A percentile compares a stretch with the other conserved stretches of the same genome.
These are phyloP conservation scores for Tinea pellionella DNA, from an alignment of 2,888 invertebrate species.

Conservation along the genomic window DNA sequence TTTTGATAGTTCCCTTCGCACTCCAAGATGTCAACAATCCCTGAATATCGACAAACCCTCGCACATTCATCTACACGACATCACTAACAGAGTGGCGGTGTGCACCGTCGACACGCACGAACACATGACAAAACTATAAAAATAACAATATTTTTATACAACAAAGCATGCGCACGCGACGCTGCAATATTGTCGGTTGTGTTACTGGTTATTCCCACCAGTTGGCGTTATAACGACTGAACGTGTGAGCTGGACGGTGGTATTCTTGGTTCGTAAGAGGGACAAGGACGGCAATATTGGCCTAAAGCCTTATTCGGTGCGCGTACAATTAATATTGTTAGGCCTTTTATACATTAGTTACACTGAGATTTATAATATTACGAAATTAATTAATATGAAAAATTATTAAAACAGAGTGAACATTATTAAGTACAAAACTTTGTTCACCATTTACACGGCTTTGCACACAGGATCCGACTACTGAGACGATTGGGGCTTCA, in stretches of 20 bases:
- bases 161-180: slow-evolving; percentile 50
- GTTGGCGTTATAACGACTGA: slow-evolving; percentile 32
- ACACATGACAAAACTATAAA: slow-evolving; percentile 24
- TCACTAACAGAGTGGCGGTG: too few species aligned
- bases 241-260: slow-evolving; percentile 7
- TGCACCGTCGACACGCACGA: slow-evolving; percentile 21
- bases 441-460: too few species aligned
- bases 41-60: slow-evolving; percentile 52
- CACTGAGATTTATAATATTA: too few species aligned
- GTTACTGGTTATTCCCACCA: slow-evolving; percentile 39
- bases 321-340: neutral
- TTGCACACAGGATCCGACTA: too few species aligned
- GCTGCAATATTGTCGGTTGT: slow-evolving; percentile 40
- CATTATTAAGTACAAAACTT: too few species aligned
- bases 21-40: slow-evolving; percentile 59
- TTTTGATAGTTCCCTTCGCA: slow-evolving; percentile 62
- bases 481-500: too few species aligned
- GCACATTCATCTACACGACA: slow-evolving; percentile 55
- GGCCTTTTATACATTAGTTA: neutral
- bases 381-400: too few species aligned
- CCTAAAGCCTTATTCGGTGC: slow-evolving; percentile 1
- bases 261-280: slow-evolving; percentile 11
- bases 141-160: slow-evolving; percentile 4
- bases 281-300: slow-evolving; percentile 26
- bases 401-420: too few species aligned